Evolutionary conservation across 2,888 invertebrate genomes (phyloP), one percentile per base, ranked within the genome.

Genomic region (Podabrus alpinus): DNA sequence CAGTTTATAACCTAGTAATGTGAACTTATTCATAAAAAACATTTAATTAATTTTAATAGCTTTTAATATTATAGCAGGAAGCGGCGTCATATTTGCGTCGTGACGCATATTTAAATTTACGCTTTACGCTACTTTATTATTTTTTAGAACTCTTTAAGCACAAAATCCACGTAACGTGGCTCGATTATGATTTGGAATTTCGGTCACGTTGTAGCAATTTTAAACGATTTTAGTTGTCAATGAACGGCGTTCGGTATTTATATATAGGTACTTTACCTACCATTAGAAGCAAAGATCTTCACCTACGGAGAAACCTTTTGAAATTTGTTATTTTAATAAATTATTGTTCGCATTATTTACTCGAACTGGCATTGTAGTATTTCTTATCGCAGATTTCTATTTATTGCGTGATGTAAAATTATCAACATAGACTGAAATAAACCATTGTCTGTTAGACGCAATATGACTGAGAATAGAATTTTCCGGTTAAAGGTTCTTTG

Each of bases 41-140:
- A 62, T 61, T 72, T 74, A 74, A 74, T 74, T 74, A 74, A 61
- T 70, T 74, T 70, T 66, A 74, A 69, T 70, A 69, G 66, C 66
- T 59, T 67, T 74, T 74, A 74, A 74, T 74, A 45, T 17, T 59
- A 69, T 74, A 69, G 61, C 73, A 69, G 73, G 73, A 74, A 70
- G 73, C 59, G 45, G 45, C 45, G 45, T 45, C 45, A 45, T 45
- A 45, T n/a, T 45, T 45, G 45, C 45, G 45, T 45, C 45, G 45
- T 45, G 45, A 45, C 45, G 45, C 45, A 45, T 45, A 45, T 45
- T 45, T 45, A 45, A 45, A 45, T 45, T 45, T n/a, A n/a, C 45
- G 45, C 9, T 45, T n/a, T n/a, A 45, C 45, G 45, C 45, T 45
- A 45, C n/a, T 45, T 45, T 45, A 45, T 45, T 45, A 45, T 45